Evolutionary conservation across 2,888 invertebrate species (phyloP), one percentile per base, ranked within the genome.

Genomic region (Heteromyza rotundicornis): DNA sequence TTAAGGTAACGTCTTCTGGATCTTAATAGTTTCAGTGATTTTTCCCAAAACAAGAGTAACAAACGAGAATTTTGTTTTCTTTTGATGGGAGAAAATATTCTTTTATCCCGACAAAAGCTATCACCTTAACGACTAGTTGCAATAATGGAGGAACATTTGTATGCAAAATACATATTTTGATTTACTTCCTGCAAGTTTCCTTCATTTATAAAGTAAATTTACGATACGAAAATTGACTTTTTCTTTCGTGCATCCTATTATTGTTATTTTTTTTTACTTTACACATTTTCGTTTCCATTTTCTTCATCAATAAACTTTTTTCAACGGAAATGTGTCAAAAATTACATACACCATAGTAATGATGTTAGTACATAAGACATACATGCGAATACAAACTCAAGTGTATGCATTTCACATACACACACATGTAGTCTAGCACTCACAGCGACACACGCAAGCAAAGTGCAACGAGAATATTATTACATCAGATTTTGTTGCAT

Each of bases 151-250:
- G n/a, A n/a, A n/a, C n/a, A n/a, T n/a, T n/a, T n/a, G n/a, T n/a
- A n/a, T n/a, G n/a, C n/a, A n/a, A 36, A 14, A 36, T 14, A 36
- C 17, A n/a, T 47, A n/a, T 65, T 73, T 72, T 71, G 70, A 72
- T 72, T 75, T 70, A 74, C 69, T 72, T 66, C 59, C 63, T 63
- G n/a, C n/a, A n/a, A n/a, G n/a, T n/a, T n/a, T n/a, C n/a, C n/a
- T n/a, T 27, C 27, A 27, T 27, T 27, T 27, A 7, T 10, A 27
- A 27, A 27, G 27, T 27, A 27, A 5, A 27, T 27, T 27, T 27
- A 7, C 27, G 27, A n/a, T 40, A 2, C 14, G 40, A 40, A 40
- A 40, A 40, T 40, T 40, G n/a, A 40, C 40, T 40, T 40, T 57
- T 57, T 51, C 60, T 52, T 56, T 20, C 56, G 40, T 50, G 44